A percentile compares a stretch with the other conserved stretches of the same genome.
phyloP scores from a whole-genome alignment of 1,140 invertebrate species.

The Tetragonula clypearis region DNA sequence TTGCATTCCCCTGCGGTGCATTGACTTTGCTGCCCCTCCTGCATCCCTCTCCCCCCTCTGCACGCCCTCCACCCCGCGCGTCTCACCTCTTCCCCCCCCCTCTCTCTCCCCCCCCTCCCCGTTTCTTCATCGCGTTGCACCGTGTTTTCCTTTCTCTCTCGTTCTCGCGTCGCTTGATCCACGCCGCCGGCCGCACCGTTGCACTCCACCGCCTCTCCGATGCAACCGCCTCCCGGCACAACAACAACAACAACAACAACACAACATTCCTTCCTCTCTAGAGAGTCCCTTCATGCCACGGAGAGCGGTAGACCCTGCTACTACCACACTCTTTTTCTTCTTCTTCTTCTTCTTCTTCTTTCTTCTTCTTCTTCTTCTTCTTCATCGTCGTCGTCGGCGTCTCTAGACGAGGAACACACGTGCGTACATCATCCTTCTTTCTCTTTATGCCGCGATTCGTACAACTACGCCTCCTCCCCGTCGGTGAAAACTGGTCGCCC shows the following conservation, averaged over 20 bases:
- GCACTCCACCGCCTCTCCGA: conserved; percentile 55
- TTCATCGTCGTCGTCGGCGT: conserved; percentile 22
- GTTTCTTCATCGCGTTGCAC: neutral
- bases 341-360: conserved; percentile 1
- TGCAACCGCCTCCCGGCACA: conserved; percentile 76
- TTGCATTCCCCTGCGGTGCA: conserved; percentile 79
- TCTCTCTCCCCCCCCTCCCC: conserved; percentile 4
- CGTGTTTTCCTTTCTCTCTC: neutral
- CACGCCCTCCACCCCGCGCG: conserved; percentile 40
- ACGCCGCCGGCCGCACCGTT: conserved; percentile 61
- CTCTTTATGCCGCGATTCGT: neutral
- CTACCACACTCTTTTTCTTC: conserved; percentile 70
- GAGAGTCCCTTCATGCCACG: conserved; percentile 72
- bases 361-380: neutral
- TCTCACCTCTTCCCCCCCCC: neutral
- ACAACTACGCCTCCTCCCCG: neutral
- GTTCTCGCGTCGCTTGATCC: conserved; percentile 49
- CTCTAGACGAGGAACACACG: conserved; percentile 26
- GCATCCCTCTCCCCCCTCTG: conserved; percentile 18
- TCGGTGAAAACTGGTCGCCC: conserved; percentile 58
- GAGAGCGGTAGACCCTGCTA: conserved; percentile 61
- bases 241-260: conserved; percentile 66
- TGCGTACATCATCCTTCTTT: neutral
- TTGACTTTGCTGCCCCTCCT: conserved; percentile 75
- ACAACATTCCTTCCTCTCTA: conserved; percentile 75